Evolutionary conservation across 2,797 vertebrate species (phyloP).

Genomic region (Nannoperca australis): DNA sequence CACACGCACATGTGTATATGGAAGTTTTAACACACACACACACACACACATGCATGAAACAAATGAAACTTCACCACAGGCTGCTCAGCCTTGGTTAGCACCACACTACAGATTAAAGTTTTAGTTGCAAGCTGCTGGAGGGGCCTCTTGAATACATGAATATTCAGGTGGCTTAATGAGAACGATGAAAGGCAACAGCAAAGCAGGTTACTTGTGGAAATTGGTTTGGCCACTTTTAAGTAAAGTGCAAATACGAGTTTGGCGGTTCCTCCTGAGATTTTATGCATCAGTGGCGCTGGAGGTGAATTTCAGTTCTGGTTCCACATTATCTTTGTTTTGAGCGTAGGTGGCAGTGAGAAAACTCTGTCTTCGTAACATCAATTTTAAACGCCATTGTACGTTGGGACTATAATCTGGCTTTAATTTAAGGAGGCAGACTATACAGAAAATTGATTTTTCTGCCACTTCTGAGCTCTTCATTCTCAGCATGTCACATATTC

Average conservation of each 20-base stretch:
- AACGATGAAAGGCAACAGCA: slow-evolving; percentile 46
- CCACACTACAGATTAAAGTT: slow-evolving; percentile 75
- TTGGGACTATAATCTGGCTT: slow-evolving; percentile 23
- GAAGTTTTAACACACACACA: not conserved
- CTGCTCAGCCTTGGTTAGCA: slow-evolving; percentile 59
- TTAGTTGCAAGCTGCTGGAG: slow-evolving; percentile 64
- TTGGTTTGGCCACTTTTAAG: slow-evolving; percentile 47
- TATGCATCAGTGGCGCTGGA: slow-evolving; percentile 32
- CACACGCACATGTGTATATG: slow-evolving; percentile 41
- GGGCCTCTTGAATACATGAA: slow-evolving; percentile 61
- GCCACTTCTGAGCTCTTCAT: not conserved
- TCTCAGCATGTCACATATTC: not conserved
- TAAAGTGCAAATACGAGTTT: slow-evolving; percentile 29
- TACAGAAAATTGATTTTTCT: slow-evolving; percentile 11
- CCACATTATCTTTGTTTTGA: slow-evolving; percentile 53
- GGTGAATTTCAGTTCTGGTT: slow-evolving; percentile 68
- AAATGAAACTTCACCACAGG: slow-evolving; percentile 79
- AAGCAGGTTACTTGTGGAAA: slow-evolving; percentile 65
- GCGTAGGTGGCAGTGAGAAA: slow-evolving; percentile 40
- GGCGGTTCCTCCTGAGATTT: slow-evolving; percentile 57
- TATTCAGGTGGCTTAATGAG: slow-evolving; percentile 64
- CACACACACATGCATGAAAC: not conserved
- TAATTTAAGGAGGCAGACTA: not conserved
- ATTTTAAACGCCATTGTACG: slow-evolving; percentile 31
- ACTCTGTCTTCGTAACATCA: slow-evolving; percentile 29